Evolutionary conservation across 1,140 invertebrate species (phyloP), one percentile per base, ranked within the genome.

Genomic region (Atopsyche davidsoni): DNA sequence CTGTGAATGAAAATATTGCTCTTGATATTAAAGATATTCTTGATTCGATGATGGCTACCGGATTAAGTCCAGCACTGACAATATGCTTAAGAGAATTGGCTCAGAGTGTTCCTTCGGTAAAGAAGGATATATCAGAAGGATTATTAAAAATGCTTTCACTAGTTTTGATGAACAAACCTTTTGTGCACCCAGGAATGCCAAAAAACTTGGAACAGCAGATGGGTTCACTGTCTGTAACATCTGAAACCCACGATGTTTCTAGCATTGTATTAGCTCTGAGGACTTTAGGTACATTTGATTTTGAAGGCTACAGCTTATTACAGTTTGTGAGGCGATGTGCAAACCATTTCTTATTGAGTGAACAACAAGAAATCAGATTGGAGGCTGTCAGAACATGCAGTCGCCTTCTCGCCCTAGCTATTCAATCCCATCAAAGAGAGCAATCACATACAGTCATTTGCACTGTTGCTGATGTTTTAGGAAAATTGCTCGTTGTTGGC

Each of bases 331-430:
- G 86, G 46, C 79, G 92, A 41, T 96, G 93, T 70, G 89, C 92
- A 1, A 92, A 96, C 60, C 82, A 89, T 66, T 96, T 94, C 63
- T 72, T 99, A n/a, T 85, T 83, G 4, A 90, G 87, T 63, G 94
- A 98, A 58, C 83, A 92, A 59, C 85, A 85, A 59, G 92, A 96
- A 66, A 86, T 99, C 1, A 79, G 96, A 14, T 67, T 98, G 36
- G 94, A 98, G 71, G 91, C 96, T 14, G 95, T 98, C 0, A 80
- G 87, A 62, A 98, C 94, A 0, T 95, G 94, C 62, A 91, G 90
- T 18, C 81, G 88, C 54, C 74, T 99, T 4, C 73, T 99, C 4
- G 80, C 87, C 45, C 80, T 94, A 31, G 85, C 89, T 9, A 77
- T 94, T 14, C 72, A 78, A 39, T 78, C 80, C 25, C 80, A 80